Conservation (phyloP, 2,797 vertebrate species). For the Pseudopleuronectes americanus region DNA sequence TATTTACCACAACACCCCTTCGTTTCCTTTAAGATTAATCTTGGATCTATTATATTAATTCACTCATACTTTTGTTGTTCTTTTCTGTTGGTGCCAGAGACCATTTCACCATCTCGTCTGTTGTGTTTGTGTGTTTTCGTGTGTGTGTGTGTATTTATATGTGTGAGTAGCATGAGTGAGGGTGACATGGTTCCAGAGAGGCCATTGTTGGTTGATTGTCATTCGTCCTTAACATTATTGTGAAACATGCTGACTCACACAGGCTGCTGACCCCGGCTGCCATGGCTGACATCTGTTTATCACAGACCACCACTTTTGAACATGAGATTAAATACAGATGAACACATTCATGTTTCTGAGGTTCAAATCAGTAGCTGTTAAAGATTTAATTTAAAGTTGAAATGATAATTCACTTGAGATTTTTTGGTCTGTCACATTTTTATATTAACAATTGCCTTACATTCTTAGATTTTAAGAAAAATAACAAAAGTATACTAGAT, state of each 20-base stretch:
- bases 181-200: constrained; percentile 53
- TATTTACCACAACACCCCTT: neutral
- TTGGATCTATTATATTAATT: neutral
- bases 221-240: constrained; percentile 63
- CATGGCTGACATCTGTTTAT: constrained; percentile 49
- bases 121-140: too few relatives aligned
- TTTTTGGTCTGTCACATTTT: too few relatives aligned
- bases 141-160: neutral
- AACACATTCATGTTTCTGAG: constrained; percentile 7
- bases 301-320: constrained; percentile 31
- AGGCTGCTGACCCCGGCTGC: constrained; percentile 23
- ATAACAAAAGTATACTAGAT: neutral
- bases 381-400: too few relatives aligned
- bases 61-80: neutral
- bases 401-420: too few relatives aligned
- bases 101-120: neutral
- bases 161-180: neutral
- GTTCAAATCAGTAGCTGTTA: too few relatives aligned
- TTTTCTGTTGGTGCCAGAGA: neutral
- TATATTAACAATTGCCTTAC: neutral
- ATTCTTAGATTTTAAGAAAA: constrained; percentile 6
- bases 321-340: constrained; percentile 14
- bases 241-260: constrained; percentile 64
- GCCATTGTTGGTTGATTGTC: constrained; percentile 58
- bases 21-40: neutral